These are phyloP conservation scores for Acrobasis repandana DNA, from an alignment of 2,888 invertebrate species.

Conservation along the genomic window DNA sequence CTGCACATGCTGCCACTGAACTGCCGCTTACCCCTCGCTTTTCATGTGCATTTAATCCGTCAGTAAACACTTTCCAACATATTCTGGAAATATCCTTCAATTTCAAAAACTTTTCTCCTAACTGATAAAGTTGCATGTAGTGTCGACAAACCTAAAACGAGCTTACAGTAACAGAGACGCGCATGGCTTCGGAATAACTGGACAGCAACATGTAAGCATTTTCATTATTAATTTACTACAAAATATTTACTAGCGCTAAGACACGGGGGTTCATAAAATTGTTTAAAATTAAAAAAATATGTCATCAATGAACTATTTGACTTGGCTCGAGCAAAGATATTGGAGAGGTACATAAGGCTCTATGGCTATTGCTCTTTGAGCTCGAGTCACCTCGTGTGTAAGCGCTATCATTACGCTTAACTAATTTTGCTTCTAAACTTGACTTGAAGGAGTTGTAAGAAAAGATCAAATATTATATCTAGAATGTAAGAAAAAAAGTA, in stretches of 20 bases:
- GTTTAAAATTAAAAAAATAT: too few relatives aligned
- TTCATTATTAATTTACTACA: constrained; percentile 37
- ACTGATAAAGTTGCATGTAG: constrained; percentile 53
- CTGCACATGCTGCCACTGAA: constrained; percentile 75
- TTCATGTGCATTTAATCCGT: constrained; percentile 63
- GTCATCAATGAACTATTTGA: too few relatives aligned
- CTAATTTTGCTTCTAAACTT: constrained; percentile 62
- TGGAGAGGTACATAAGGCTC: too few relatives aligned
- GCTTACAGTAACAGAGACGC: constrained; percentile 57
- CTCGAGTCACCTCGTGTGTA: constrained; percentile 37
- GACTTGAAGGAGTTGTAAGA: constrained; percentile 53
- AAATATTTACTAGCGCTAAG: constrained; percentile 5
- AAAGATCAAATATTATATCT: neutral
- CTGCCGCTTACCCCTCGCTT: constrained; percentile 33
- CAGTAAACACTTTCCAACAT: constrained; percentile 41
- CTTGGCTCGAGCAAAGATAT: too few relatives aligned
- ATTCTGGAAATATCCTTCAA: constrained; percentile 21
- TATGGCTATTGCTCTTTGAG: too few relatives aligned
- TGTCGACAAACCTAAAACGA: constrained; percentile 33
- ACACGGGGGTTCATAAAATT: constrained; percentile 11
- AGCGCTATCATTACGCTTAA: constrained; percentile 43
- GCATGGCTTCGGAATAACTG: constrained; percentile 80
- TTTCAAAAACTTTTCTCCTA: constrained; percentile 34
- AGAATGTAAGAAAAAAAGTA: too few relatives aligned
- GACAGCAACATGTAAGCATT: constrained; percentile 70